Conservation (phyloP, 2,797 vertebrate species). For the Tokudaia muenninki region DNA sequence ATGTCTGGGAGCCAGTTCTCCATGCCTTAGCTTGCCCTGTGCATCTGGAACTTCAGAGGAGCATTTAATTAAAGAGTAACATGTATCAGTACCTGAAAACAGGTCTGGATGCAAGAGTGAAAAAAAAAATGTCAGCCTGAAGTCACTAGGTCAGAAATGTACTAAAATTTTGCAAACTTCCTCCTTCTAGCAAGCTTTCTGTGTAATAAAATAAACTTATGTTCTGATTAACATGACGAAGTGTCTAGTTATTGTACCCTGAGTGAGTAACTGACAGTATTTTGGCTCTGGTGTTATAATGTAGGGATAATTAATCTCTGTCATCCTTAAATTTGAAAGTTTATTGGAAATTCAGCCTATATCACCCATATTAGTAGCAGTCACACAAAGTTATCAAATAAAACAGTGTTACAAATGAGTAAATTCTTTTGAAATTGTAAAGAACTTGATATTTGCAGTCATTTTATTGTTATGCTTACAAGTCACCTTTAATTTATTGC, state of each 20-base stretch:
- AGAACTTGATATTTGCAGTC: neutral
- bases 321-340: constrained; percentile 1
- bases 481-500: constrained; percentile 58
- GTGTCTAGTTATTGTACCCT: neutral
- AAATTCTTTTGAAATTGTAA: constrained; percentile 46
- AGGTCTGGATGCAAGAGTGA: neutral
- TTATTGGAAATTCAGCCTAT: constrained; percentile 51
- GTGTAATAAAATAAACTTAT: neutral
- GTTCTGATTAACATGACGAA: neutral
- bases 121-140: constrained; percentile 22
- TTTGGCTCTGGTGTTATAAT: constrained; percentile 25
- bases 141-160: constrained; percentile 11
- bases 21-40: constrained; percentile 30
- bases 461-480: constrained; percentile 4
- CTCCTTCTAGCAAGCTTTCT: constrained; percentile 1
- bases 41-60: constrained; percentile 20
- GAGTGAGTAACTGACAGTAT: neutral
- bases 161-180: constrained; percentile 30
- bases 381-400: neutral
- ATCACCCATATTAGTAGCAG: constrained; percentile 6
- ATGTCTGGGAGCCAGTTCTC: neutral
- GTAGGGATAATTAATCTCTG: constrained; percentile 18
- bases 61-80: neutral
- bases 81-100: constrained; percentile 42
- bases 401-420: neutral